Evolutionary conservation across 2,113 vertebrate genomes (phyloP).

Genomic region (Pseudorhombus dupliciocellatus): DNA sequence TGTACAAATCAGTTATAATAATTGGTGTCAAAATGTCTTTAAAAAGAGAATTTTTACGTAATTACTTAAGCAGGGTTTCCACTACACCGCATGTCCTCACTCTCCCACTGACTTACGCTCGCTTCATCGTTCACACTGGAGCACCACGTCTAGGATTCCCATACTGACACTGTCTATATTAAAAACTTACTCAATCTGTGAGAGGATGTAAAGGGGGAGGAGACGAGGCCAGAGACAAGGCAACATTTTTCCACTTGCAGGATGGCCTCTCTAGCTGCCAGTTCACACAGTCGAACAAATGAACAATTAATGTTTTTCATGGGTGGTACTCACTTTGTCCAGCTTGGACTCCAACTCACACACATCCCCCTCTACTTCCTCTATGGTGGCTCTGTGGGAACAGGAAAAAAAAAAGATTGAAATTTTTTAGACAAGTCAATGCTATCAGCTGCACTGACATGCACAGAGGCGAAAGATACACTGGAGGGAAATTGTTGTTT

Average conservation of each 20-base stretch:
- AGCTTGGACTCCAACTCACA: slow-evolving; percentile 96
- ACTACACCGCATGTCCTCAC: too few relatives aligned
- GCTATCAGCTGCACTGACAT: neutral
- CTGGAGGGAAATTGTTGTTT: neutral
- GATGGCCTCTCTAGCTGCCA: neutral
- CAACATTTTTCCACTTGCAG: slow-evolving; percentile 27
- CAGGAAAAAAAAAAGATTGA: slow-evolving; percentile 21
- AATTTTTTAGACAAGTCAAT: slow-evolving; percentile 10
- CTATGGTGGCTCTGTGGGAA: slow-evolving; percentile 89
- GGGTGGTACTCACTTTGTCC: slow-evolving; percentile 91
- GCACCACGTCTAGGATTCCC: too few relatives aligned
- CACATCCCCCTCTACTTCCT: slow-evolving; percentile 98
- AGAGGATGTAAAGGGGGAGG: neutral
- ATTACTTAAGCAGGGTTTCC: too few relatives aligned
- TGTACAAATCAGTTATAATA: too few relatives aligned
- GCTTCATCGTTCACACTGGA: too few relatives aligned
- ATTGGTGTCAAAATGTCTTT: too few relatives aligned
- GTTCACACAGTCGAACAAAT: slow-evolving; percentile 43
- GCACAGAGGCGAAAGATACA: neutral
- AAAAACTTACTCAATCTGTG: neutral
- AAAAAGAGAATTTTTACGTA: too few relatives aligned
- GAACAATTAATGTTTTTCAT: slow-evolving; percentile 63
- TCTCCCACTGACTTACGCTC: too few relatives aligned
- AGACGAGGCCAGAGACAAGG: slow-evolving; percentile 17
- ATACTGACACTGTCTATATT: neutral